Evolutionary conservation across 2,888 invertebrate species (phyloP).

Genomic region (Sesia apiformis): DNA sequence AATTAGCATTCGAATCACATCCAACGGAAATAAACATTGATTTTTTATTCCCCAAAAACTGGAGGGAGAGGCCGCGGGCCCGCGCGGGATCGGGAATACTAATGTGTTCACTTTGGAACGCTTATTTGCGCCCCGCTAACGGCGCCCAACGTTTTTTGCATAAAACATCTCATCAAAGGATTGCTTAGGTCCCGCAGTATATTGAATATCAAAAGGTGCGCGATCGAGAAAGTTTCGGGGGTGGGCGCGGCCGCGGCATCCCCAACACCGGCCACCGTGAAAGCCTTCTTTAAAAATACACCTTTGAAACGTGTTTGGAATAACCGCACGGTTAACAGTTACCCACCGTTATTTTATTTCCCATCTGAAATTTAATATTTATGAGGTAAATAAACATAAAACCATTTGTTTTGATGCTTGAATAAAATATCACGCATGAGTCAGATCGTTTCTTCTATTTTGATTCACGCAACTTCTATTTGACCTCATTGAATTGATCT

Average conservation of each 20-base stretch:
- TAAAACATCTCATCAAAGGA: constrained; percentile 76
- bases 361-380: constrained; percentile 23
- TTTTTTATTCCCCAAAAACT: constrained; percentile 70
- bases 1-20: constrained; percentile 70
- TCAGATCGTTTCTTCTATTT: constrained; percentile 3
- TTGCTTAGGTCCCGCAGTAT: constrained; percentile 68
- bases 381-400: constrained; percentile 18
- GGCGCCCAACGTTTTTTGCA: constrained; percentile 71
- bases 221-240: constrained; percentile 59
- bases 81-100: constrained; percentile 61
- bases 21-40: constrained; percentile 69
- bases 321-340: constrained; percentile 39
- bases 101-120: constrained; percentile 72
- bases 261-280: constrained; percentile 60
- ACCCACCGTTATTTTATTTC: constrained; percentile 2
- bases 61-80: constrained; percentile 43
- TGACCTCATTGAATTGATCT: too few species aligned
- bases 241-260: constrained; percentile 48
- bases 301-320: constrained; percentile 64
- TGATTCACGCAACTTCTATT: too few species aligned
- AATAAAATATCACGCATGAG: constrained; percentile 10
- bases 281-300: constrained; percentile 71
- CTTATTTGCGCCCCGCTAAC: constrained; percentile 69
- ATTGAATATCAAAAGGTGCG: constrained; percentile 74
- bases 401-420: constrained; percentile 13